These are phyloP conservation scores for Gasteruption jaculator DNA, from an alignment of 2,888 invertebrate species.

Conservation along the genomic window DNA sequence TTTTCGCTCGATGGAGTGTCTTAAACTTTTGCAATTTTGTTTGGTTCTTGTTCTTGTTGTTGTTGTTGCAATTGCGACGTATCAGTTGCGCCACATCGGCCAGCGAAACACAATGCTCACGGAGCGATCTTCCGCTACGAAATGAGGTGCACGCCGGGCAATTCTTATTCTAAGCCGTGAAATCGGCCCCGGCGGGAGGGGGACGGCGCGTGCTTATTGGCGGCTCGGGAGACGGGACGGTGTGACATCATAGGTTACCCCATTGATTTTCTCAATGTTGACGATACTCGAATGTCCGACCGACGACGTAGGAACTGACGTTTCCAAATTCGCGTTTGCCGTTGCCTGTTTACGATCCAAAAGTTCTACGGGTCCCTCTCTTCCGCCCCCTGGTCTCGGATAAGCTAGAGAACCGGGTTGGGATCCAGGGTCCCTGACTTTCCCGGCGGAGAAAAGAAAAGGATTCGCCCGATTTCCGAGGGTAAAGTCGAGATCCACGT, in stretches of 20 bases:
- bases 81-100: conserved; percentile 35
- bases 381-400: too few species aligned
- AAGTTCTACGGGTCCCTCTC: too few species aligned
- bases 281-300: too few species aligned
- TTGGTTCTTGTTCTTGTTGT: background rate
- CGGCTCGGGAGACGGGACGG: conserved; percentile 42
- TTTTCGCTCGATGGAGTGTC: too few species aligned
- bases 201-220: conserved; percentile 32
- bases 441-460: too few species aligned
- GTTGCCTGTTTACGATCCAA: too few species aligned
- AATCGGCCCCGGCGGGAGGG: conserved; percentile 11
- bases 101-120: conserved; percentile 24
- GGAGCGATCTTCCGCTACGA: conserved; percentile 42
- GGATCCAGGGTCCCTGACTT: too few species aligned
- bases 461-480: too few species aligned
- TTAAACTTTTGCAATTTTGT: background rate
- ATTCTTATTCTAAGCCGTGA: conserved; percentile 34
- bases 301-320: too few species aligned
- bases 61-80: background rate
- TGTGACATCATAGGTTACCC: conserved; percentile 43
- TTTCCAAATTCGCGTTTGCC: too few species aligned
- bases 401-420: too few species aligned
- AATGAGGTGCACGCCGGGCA: conserved; percentile 46
- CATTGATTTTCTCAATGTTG: conserved; percentile 50
- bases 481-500: too few species aligned